Percentiles rank a stretch among this genome's conserved stretches.
Conservation (phyloP, 1,140 invertebrate genomes). For the Eumaeus atala region DNA sequence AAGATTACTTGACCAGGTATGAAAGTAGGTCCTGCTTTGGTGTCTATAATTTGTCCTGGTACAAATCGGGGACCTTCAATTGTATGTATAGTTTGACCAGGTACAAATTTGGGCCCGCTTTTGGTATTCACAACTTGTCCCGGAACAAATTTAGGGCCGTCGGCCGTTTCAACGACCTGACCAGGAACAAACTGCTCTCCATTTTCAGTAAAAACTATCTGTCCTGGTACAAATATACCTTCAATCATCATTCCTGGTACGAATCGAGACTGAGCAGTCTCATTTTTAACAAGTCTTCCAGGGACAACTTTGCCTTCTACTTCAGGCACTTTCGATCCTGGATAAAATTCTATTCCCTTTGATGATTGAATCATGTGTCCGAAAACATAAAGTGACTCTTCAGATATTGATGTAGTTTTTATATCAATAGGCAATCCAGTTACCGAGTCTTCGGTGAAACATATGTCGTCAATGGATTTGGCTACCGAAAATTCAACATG, state of each 20-base stretch:
- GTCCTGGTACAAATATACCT: slow-evolving; percentile 81
- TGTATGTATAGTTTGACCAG: slow-evolving; percentile 81
- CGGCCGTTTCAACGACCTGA: slow-evolving; percentile 81
- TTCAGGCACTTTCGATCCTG: slow-evolving; percentile 70
- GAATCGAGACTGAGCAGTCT: slow-evolving; percentile 78
- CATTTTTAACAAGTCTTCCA: slow-evolving; percentile 78
- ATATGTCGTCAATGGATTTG: slow-evolving; percentile 75
- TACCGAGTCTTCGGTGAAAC: slow-evolving; percentile 70
- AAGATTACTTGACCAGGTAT: slow-evolving; percentile 84
- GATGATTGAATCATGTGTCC: slow-evolving; percentile 81
- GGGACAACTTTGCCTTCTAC: slow-evolving; percentile 78
- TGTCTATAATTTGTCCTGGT: slow-evolving; percentile 83
- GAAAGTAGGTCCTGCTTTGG: slow-evolving; percentile 81
- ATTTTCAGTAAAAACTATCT: slow-evolving; percentile 80
- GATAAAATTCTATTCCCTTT: slow-evolving; percentile 81
- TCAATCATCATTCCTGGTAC: slow-evolving; percentile 82
- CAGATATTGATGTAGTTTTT: slow-evolving; percentile 72
- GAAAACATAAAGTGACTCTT: slow-evolving; percentile 76
- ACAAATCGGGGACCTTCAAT: slow-evolving; percentile 81
- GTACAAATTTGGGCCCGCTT: slow-evolving; percentile 80
- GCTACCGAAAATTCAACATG: slow-evolving; percentile 77
- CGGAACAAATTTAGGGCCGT: slow-evolving; percentile 80
- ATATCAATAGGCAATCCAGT: slow-evolving; percentile 76
- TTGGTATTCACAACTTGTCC: slow-evolving; percentile 82
- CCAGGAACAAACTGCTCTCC: slow-evolving; percentile 85